Evolutionary conservation across 2,797 vertebrate genomes (phyloP), one percentile per base, ranked within the genome.

Genomic region (Myoxocephalus aenaeus): DNA sequence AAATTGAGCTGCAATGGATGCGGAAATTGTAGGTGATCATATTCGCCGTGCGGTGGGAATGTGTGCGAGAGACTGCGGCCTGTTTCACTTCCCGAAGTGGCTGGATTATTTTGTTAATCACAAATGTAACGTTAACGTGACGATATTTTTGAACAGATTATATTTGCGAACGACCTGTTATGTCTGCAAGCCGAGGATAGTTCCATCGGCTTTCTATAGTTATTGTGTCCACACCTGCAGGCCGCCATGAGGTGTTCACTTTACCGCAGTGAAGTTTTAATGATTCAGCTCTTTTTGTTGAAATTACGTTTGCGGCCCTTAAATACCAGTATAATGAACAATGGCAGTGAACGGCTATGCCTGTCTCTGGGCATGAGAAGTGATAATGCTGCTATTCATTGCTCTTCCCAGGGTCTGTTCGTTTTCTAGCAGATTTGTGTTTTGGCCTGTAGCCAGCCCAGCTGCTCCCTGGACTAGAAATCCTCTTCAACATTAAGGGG

Each of bases 231-330:
- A 78, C 85, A 89, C 82, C 88, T 89, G 89, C 70, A 22, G 82
- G 73, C 65, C 65, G 15, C 73, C 65, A 65, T 78, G 71, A 83
- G 82, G 87, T 83, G 74, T 71, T 84, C 83, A 81, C 80, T 89
- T 86, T 90, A 90, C 90, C 88, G 93, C 93, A 92, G 92, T 91
- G 86, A 90, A 90, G 82, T 94, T 95, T 92, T 93, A 93, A 94
- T 95, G 95, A 96, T 94, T 96, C 95, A 96, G 95, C 94, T 89
- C 20, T 92, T 95, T 94, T 90, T 89, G 74, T 92, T 86, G 57
- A 86, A 90, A 85, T 69, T 32, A 69, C 70, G 78, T 77, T 85
- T 82, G 75, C 36, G 64, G 86, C 76, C 77, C 67, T 73, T 85
- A 77, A 81, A 79, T 25, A 75, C 79, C 17, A 57, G 62, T 62